Conservation (phyloP, 1,140 invertebrate genomes). For the Drosophila lini region DNA sequence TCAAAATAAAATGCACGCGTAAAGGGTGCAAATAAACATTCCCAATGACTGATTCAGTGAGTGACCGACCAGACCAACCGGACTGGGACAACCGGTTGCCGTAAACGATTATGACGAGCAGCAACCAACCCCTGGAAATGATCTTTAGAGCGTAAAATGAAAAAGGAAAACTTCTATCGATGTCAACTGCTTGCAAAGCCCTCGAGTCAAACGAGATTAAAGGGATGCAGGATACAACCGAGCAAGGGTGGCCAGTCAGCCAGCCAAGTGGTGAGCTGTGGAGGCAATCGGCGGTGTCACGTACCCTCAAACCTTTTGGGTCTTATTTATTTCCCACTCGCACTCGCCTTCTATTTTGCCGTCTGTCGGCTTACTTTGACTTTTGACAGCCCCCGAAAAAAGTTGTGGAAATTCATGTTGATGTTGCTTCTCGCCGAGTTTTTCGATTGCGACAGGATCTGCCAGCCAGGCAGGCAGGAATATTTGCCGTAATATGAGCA, state of each 20-base stretch:
- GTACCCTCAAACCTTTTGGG: slow-evolving; percentile 45
- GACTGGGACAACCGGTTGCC: slow-evolving; percentile 60
- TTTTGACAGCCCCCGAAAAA: slow-evolving; percentile 70
- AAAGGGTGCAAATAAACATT: slow-evolving; percentile 5
- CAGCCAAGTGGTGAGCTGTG: slow-evolving; percentile 11
- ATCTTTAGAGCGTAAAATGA: slow-evolving; percentile 44
- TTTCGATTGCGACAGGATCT: slow-evolving; percentile 25
- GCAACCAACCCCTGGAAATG: slow-evolving; percentile 30
- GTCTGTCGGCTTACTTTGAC: slow-evolving; percentile 74
- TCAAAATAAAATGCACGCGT: too few relatives aligned
- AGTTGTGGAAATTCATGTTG: slow-evolving; percentile 68
- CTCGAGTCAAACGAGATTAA: slow-evolving; percentile 67
- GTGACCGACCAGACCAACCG: slow-evolving; percentile 21
- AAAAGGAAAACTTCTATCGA: slow-evolving; percentile 60
- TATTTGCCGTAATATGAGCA: slow-evolving; percentile 39
- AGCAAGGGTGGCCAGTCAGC: neutral
- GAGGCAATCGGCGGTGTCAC: slow-evolving; percentile 48
- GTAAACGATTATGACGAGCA: slow-evolving; percentile 27
- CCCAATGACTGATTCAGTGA: slow-evolving; percentile 12
- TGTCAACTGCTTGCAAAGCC: slow-evolving; percentile 64
- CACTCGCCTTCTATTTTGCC: slow-evolving; percentile 36
- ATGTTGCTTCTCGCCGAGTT: slow-evolving; percentile 21
- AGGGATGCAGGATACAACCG: slow-evolving; percentile 43
- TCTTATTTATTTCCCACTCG: slow-evolving; percentile 42
- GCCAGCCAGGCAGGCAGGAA: neutral